A percentile compares a stretch with the other conserved stretches of the same genome.
Evolutionary conservation across 1,140 invertebrate genomes (phyloP).

Genomic region (Meloidogyne chitwoodi): DNA sequence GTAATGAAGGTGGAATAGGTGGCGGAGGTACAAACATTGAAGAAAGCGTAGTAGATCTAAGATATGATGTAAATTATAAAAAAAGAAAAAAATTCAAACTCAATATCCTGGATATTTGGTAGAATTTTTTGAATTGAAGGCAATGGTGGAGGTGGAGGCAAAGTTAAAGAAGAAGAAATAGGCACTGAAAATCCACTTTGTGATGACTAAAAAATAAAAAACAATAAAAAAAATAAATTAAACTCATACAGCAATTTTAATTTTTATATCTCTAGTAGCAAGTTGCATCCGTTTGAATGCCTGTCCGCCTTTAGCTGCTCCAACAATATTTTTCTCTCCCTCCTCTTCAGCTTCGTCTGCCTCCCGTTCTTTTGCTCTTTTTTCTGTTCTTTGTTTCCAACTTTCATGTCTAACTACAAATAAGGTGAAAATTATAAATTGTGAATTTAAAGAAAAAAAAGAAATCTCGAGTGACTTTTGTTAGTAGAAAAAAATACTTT

Average conservation of each 20-base stretch:
- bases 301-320: neutral
- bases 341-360: conserved; percentile 3
- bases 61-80: too few relatives aligned
- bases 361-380: neutral
- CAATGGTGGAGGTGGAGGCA: neutral
- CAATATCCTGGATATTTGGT: neutral
- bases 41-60: neutral
- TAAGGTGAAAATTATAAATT: neutral
- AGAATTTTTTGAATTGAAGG: neutral
- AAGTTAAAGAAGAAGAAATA: neutral
- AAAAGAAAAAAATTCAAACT: neutral
- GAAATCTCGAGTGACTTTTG: too few relatives aligned
- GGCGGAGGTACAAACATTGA: neutral
- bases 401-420: conserved; percentile 17
- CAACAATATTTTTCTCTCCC: neutral
- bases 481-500: neutral
- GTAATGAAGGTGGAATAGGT: conserved; percentile 4
- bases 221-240: neutral
- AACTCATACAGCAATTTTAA: conserved; percentile 15
- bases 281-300: conserved; percentile 5
- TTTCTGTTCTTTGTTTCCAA: conserved; percentile 17
- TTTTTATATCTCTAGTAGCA: conserved; percentile 8
- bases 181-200: neutral
- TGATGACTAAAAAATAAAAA: neutral
- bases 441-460: too few relatives aligned